Base-by-base conservation (phyloP, 2,888 invertebrate species). In the Drosophila pseudotakahashii region DNA sequence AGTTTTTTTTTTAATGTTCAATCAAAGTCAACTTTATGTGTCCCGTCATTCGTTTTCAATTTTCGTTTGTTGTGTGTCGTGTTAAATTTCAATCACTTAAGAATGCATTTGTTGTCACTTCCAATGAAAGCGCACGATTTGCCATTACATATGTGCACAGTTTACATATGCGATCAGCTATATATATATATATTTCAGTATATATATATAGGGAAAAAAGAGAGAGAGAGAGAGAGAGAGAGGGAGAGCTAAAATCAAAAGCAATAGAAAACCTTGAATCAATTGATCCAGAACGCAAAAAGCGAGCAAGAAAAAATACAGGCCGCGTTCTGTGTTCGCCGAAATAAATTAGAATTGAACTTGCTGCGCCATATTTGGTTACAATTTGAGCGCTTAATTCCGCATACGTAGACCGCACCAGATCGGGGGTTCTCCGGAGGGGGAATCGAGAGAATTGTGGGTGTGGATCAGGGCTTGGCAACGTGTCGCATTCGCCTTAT, bases 371-470 rank as follows among this genome's bases (percentile, higher is more conserved):
- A 81, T 86, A 88, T 89, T 89, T 77, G 85, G 81, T 83, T 88
- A 79, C 89, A 87, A 81, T 78, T 84, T 77, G 76, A 84, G 77
- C 72, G 80, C 76, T 88, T 84, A 86, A 90, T 90, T 90, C 89
- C 89, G 89, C 89, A 90, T 89, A 85, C 86, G 88, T 89, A 76
- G 72, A 78, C 62, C 16, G 60, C 26, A 37, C 19, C 13, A 32
- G 30, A 58, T 30, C 36, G 77, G 75, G 19, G 19, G 19, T 19
- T 44, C 48, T 3, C 10, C 14, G n/a, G 16, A 51, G 41, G 2
- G 19, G 1, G 19, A 5, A 5, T 10, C n/a, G 26, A 11, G 52
- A 60, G 67, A 58, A 48, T 69, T 69, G 77, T 68, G 73, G 73
- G 79, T 67, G 74, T 72, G 80, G 68, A 74, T 44, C 55, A 67